Conservation (phyloP, 1,140 invertebrate genomes). For the Steinernema feltiae region DNA sequence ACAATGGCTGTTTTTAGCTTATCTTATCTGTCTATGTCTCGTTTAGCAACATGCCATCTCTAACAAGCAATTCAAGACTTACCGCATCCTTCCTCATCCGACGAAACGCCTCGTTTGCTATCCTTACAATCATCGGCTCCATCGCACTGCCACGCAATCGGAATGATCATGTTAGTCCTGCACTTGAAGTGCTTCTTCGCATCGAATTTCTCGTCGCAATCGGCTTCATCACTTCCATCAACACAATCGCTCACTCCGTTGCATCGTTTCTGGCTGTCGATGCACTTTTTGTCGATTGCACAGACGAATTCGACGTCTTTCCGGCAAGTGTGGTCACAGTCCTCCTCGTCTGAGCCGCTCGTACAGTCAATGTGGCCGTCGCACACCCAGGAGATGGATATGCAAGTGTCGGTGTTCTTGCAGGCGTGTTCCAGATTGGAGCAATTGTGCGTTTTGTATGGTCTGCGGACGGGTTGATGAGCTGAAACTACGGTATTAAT, state of each 20-base stretch:
- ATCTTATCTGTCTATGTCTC: too few species aligned
- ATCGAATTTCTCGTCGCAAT: slow-evolving; percentile 34
- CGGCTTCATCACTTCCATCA: slow-evolving; percentile 25
- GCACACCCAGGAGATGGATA: slow-evolving; percentile 57
- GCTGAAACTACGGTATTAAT: not conserved
- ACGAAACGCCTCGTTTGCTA: slow-evolving; percentile 70
- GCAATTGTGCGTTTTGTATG: not conserved
- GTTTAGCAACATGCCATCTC: too few species aligned
- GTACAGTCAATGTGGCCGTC: slow-evolving; percentile 55
- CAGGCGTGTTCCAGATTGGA: not conserved
- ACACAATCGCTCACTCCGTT: slow-evolving; percentile 25
- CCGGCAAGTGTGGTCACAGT: slow-evolving; percentile 23
- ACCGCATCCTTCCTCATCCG: slow-evolving; percentile 20
- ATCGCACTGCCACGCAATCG: slow-evolving; percentile 82
- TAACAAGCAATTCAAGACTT: too few species aligned
- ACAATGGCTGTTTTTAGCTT: too few species aligned
- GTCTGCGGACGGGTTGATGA: not conserved
- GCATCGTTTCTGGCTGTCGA: slow-evolving; percentile 8
- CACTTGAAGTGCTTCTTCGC: slow-evolving; percentile 63
- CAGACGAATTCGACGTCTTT: slow-evolving; percentile 16
- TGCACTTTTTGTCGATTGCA: not conserved
- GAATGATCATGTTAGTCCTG: slow-evolving; percentile 71
- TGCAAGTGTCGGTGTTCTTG: slow-evolving; percentile 58
- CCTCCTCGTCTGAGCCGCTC: slow-evolving; percentile 41
- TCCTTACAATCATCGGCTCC: slow-evolving; percentile 77